Conservation (phyloP, 2,888 invertebrate species). For the Muschampia plurimacula region DNA sequence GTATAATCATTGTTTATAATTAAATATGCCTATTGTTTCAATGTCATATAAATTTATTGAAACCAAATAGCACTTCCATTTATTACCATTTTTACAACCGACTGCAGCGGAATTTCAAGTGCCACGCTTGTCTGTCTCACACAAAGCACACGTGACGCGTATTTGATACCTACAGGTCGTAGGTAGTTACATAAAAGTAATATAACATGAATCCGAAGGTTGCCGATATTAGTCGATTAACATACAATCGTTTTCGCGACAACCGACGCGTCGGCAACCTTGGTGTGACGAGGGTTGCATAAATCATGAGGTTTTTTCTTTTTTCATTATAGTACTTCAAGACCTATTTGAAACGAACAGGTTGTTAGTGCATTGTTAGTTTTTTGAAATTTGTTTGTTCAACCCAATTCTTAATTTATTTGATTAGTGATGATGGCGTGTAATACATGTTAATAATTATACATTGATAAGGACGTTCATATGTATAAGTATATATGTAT, state of each 20-base stretch:
- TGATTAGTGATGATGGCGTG: too few relatives aligned
- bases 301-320: slow-evolving; percentile 27
- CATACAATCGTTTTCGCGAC: slow-evolving; percentile 38
- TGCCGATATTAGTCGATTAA: slow-evolving; percentile 27
- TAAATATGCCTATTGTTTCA: slow-evolving; percentile 3
- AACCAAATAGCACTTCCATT: slow-evolving; percentile 19
- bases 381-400: too few relatives aligned
- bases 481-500: too few relatives aligned
- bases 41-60: slow-evolving; percentile 15
- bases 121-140: slow-evolving; percentile 18
- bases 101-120: slow-evolving; percentile 31
- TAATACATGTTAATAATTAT: too few relatives aligned
- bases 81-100: slow-evolving; percentile 28
- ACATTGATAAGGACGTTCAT: too few relatives aligned
- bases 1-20: background rate
- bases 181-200: slow-evolving; percentile 35
- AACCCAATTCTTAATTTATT: too few relatives aligned
- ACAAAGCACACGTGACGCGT: background rate
- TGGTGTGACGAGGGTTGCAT: slow-evolving; percentile 32
- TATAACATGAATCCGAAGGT: slow-evolving; percentile 34
- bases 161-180: slow-evolving; percentile 5
- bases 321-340: slow-evolving; percentile 11
- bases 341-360: background rate
- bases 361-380: background rate
- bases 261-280: slow-evolving; percentile 20